phyloP scores from a whole-genome alignment of 2,113 vertebrate species.

The Hydropotes inermis region DNA sequence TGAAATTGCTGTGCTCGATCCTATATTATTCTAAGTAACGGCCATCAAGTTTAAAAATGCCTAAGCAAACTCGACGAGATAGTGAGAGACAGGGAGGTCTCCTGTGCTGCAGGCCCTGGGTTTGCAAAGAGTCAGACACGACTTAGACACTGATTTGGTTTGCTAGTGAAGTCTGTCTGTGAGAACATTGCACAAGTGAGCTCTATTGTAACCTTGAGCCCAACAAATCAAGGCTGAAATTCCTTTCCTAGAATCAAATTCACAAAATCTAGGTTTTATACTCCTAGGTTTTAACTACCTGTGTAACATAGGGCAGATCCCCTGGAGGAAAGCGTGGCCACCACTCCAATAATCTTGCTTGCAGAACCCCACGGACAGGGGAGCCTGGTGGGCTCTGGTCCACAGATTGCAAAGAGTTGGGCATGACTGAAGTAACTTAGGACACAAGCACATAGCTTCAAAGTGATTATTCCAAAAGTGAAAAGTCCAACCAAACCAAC shows the following conservation, averaged over 20 bases:
- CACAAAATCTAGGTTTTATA: background rate
- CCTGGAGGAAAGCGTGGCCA: background rate
- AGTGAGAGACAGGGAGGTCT: background rate
- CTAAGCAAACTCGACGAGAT: background rate
- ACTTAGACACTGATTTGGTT: background rate
- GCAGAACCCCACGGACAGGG: background rate
- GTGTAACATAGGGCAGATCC: background rate
- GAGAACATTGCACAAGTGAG: background rate
- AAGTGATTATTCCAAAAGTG: background rate
- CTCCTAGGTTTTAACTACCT: background rate
- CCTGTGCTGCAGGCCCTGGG: background rate
- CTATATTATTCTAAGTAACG: background rate
- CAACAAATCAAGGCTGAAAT: background rate
- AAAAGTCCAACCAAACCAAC: background rate
- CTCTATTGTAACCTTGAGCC: background rate
- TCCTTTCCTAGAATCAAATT: background rate
- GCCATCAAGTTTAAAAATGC: background rate
- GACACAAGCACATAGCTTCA: background rate
- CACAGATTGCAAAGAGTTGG: background rate
- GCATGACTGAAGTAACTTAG: background rate
- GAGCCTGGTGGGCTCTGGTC: background rate
- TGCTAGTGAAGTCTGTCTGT: background rate
- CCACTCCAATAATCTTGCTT: background rate
- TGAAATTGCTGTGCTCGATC: background rate
- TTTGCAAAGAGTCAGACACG: accelerated